Evolutionary conservation across 2,113 vertebrate species (phyloP).

Genomic region (Hydrochoerus hydrochaeris): DNA sequence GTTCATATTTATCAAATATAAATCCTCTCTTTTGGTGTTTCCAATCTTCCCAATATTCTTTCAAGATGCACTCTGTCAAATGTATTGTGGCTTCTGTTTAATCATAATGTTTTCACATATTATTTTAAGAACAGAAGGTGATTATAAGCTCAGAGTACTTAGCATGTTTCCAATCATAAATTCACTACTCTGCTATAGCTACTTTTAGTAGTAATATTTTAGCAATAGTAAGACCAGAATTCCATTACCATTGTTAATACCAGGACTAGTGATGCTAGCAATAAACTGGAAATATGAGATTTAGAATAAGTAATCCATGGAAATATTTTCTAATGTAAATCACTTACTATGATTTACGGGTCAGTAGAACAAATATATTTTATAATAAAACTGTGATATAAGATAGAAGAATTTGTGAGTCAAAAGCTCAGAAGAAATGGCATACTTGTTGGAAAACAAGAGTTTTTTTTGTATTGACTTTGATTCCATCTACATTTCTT

Average conservation of each 20-base stretch:
- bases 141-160: not conserved
- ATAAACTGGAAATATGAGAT: not conserved
- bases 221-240: not conserved
- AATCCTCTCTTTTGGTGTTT: not conserved
- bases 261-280: not conserved
- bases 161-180: not conserved
- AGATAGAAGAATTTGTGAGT: not conserved
- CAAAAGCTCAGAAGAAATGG: not conserved
- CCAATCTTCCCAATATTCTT: not conserved
- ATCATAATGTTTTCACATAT: not conserved
- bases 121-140: not conserved
- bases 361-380: not conserved
- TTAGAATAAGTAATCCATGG: not conserved
- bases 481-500: not conserved
- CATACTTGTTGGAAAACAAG: not conserved
- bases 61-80: not conserved
- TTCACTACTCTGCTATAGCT: not conserved
- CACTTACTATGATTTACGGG: not conserved
- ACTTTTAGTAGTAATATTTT: not conserved
- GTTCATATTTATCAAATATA: not conserved
- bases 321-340: not conserved
- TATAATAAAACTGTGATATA: not conserved
- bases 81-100: not conserved
- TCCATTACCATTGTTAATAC: not conserved
- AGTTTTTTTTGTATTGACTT: not conserved